Evolutionary conservation across 2,888 invertebrate genomes (phyloP).

Genomic region (Apeira syringaria): DNA sequence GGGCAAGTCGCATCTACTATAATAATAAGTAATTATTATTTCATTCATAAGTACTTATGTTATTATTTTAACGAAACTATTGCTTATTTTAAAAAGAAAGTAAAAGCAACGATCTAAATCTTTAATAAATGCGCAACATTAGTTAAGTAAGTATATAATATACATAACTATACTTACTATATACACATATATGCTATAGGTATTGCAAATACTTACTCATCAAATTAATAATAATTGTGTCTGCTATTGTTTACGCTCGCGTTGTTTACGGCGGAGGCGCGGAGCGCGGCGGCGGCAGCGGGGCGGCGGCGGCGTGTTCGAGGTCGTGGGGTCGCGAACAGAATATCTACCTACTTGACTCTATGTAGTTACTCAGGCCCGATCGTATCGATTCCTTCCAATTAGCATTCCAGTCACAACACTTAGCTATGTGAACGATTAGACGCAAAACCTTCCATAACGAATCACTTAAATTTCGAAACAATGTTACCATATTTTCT

Average conservation of each 20-base stretch:
- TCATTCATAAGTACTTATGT: too few species aligned
- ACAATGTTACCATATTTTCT: too few species aligned
- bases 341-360: neutral
- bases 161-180: too few species aligned
- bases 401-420: slow-evolving; percentile 28
- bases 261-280: slow-evolving; percentile 1
- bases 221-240: neutral
- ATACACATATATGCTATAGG: too few species aligned
- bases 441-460: slow-evolving; percentile 14
- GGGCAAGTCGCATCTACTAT: too few species aligned
- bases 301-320: slow-evolving; percentile 12
- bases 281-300: neutral
- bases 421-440: slow-evolving; percentile 18
- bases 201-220: too few species aligned
- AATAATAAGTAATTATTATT: too few species aligned
- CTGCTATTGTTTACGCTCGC: slow-evolving; percentile 13
- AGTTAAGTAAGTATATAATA: too few species aligned
- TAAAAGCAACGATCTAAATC: too few species aligned
- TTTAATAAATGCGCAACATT: too few species aligned
- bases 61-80: too few species aligned
- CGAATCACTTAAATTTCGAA: slow-evolving; percentile 7
- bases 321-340: slow-evolving; percentile 12
- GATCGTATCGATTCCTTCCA: slow-evolving; percentile 20
- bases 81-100: too few species aligned
- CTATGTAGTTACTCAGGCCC: neutral